Evolutionary conservation across 2,797 vertebrate genomes (phyloP), one percentile per base, ranked within the genome.

Genomic region (Pogoniulus pusillus): DNA sequence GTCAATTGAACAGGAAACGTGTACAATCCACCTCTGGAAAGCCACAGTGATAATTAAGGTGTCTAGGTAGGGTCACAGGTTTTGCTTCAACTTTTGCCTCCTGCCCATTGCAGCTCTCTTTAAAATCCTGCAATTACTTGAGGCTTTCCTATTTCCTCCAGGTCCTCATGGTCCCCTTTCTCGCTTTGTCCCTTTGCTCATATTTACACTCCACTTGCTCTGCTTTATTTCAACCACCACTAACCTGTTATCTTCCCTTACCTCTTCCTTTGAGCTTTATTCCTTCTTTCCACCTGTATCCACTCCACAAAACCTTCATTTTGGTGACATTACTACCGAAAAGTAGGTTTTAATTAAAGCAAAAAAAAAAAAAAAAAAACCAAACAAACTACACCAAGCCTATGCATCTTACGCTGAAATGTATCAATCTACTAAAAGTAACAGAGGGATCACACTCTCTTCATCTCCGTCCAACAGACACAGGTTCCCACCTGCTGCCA

Each of bases 11-110:
- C 20, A 57, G 76, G 55, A 84, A 84, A 89, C 60, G 17, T 19
- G 53, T 34, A 39, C 83, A 81, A 58, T 39, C 72, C 23, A 1
- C 2, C 6, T 70, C 55, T 91, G 65, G 72, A 91, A 95, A 89
- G 27, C 55, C 2, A 1, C 69, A 53, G 65, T 66, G 78, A 72
- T 81, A 90, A 90, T 92, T 95, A 72, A 90, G 78, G 89, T 91
- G 63, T 82, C 82, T 82, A 68, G 59, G 47, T 57, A 59, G 62
- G 77, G 87, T 85, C 87, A 93, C 47, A 73, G 79, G 70, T 78
- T 94, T 88, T 95, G 35, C 53, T 89, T 90, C 79, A 85, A 78
- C 76, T 85, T 91, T 89, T 85, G 65, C 70, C 79, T 83, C 35
- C 55, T 95, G 43, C 59, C 51, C 70, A 57, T 7, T 85, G 55